phyloP scores from a whole-genome alignment of 2,888 invertebrate species.

The Diadegma fenestrale region DNA sequence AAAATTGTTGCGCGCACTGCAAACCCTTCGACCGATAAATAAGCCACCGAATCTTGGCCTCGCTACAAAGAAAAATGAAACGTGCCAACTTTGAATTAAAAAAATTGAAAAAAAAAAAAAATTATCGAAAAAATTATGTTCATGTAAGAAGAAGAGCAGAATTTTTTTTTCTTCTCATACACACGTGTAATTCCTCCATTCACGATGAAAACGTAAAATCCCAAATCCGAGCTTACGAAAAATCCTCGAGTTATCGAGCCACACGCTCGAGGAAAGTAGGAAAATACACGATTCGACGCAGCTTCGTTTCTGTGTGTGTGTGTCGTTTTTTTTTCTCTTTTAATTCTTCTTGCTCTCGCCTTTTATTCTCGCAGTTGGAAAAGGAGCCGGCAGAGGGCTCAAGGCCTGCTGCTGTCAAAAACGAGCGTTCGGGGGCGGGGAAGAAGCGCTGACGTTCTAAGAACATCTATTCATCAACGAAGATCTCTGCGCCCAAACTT shows the following conservation, averaged over 20 bases:
- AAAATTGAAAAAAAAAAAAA: too few species aligned
- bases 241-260: conserved; percentile 53
- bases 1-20: conserved; percentile 2
- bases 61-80: background rate
- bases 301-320: conserved; percentile 54
- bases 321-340: conserved; percentile 50
- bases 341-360: conserved; percentile 37
- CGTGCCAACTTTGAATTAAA: background rate
- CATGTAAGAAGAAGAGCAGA: too few species aligned
- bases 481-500: conserved; percentile 54
- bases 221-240: conserved; percentile 58
- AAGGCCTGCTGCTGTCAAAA: conserved; percentile 65
- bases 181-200: conserved; percentile 67
- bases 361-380: conserved; percentile 55
- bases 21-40: conserved; percentile 39
- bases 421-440: conserved; percentile 71
- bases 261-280: conserved; percentile 48
- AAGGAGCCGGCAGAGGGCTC: conserved; percentile 53
- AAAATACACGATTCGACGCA: conserved; percentile 64
- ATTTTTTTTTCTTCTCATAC: too few species aligned
- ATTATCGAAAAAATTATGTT: too few species aligned
- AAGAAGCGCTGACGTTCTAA: conserved; percentile 75
- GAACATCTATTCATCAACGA: conserved; percentile 82
- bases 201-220: conserved; percentile 49
- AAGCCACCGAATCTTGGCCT: conserved; percentile 31